Evolutionary conservation across 2,113 vertebrate species (phyloP).

Genomic region (Strigops habroptila): DNA sequence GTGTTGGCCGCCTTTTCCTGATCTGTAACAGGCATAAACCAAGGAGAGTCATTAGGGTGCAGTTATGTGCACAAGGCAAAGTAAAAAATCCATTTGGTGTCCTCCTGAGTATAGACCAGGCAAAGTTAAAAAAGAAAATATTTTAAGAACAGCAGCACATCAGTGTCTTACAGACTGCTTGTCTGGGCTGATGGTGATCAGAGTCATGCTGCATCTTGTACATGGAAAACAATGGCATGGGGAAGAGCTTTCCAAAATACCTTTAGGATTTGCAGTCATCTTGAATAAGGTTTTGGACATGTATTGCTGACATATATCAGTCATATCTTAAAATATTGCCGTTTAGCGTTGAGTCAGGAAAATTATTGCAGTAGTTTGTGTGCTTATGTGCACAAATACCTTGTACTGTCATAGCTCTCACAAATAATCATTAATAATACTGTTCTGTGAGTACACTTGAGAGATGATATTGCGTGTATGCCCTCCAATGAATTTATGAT

Average conservation of each 20-base stretch:
- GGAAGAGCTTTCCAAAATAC: background rate
- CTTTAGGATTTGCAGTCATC: background rate
- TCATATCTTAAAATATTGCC: background rate
- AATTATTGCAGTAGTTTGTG: background rate
- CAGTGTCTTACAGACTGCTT: background rate
- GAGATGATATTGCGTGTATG: background rate
- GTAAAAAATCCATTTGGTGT: background rate
- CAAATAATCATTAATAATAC: background rate
- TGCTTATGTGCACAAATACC: background rate
- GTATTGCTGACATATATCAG: background rate
- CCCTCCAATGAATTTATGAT: background rate
- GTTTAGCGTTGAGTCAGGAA: background rate
- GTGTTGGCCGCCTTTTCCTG: slow-evolving; percentile 90
- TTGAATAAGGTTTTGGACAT: background rate
- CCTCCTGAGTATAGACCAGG: background rate
- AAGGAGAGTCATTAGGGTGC: background rate
- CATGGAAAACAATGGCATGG: background rate
- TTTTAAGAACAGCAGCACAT: background rate
- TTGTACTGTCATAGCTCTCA: background rate
- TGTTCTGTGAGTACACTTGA: background rate
- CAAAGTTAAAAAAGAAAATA: background rate
- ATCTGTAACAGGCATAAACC: slow-evolving; percentile 77
- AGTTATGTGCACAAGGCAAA: background rate
- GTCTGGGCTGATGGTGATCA: background rate
- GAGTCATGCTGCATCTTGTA: background rate